Evolutionary conservation across 2,113 vertebrate genomes (phyloP).

Genomic region (Paraplagusia blochii): DNA sequence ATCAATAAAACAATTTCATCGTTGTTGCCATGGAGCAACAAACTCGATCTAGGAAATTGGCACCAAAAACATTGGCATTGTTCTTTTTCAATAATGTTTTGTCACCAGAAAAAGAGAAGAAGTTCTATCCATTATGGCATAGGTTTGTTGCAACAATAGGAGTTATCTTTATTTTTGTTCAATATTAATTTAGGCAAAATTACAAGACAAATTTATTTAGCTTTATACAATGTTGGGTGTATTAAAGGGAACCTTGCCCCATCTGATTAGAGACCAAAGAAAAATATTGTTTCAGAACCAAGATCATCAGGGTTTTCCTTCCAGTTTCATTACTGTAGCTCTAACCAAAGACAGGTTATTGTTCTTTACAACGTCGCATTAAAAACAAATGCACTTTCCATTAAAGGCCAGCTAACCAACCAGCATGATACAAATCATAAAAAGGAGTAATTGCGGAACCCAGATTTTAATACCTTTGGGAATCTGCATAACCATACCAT

Average conservation of each 20-base stretch:
- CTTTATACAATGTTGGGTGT: no score
- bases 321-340: slow-evolving; percentile 30
- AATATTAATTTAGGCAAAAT: no score
- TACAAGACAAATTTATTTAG: no score
- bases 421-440: slow-evolving; percentile 45
- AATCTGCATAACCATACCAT: slow-evolving; percentile 27
- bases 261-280: no score
- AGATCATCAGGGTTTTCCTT: slow-evolving; percentile 18
- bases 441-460: slow-evolving; percentile 29
- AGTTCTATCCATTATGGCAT: no score
- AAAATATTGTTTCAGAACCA: background rate
- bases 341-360: slow-evolving; percentile 19
- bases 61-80: slow-evolving; percentile 41
- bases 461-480: slow-evolving; percentile 54
- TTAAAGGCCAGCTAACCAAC: slow-evolving; percentile 26
- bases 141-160: no score
- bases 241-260: no score
- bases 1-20: slow-evolving; percentile 76
- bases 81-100: slow-evolving; percentile 40
- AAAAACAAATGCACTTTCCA: slow-evolving; percentile 7
- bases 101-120: slow-evolving; percentile 21
- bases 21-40: slow-evolving; percentile 67
- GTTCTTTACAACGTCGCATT: slow-evolving; percentile 4
- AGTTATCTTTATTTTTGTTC: no score
- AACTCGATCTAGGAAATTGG: slow-evolving; percentile 61